Base-by-base conservation (phyloP, 1,140 invertebrate genomes). In the Cydia strobilella region DNA sequence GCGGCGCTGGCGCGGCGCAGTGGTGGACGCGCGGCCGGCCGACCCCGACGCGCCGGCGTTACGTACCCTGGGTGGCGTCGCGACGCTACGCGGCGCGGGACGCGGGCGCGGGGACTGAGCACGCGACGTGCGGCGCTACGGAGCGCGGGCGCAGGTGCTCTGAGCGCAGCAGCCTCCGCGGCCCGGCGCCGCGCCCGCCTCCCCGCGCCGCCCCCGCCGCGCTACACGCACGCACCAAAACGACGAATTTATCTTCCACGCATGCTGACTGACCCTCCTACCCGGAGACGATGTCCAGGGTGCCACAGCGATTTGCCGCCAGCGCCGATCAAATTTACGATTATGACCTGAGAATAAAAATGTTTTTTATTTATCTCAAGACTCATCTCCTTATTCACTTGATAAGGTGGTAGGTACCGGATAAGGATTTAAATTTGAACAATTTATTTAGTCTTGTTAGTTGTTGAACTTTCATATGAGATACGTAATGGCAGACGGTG, bases 101-200 rank as follows among this genome's bases (percentile, higher is more conserved):
- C 85, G 86, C 86, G 88, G 84, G 89, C 86, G 88, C 90, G 89
- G 84, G 85, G 76, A 88, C 83, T 80, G 88, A 90, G 88, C 88
- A 87, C 88, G 78, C 88, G 85, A 84, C 86, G 88, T 87, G 85
- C 90, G 89, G 90, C 89, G 89, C 89, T 90, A 83, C 89, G 90
- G 88, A 90, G 89, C 90, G 89, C 90, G 90, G 90, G 89, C 90
- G 90, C 90, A 90, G 90, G 90, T 92, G 90, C 90, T 92, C 90
- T 92, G 88, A 90, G 90, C 89, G 87, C 88, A 85, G 84, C 89
- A 91, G 88, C 88, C 88, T 90, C 88, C 88, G 87, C 88, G 84
- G 86, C 84, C 88, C 85, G 89, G 82, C 90, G 87, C 89, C 86
- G 86, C 85, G 86, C 84, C 74, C 85, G 80, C 83, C 82, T 77